These are phyloP conservation scores for Andrena praecox DNA, from an alignment of 2,888 invertebrate genomes.

Conservation along the genomic window DNA sequence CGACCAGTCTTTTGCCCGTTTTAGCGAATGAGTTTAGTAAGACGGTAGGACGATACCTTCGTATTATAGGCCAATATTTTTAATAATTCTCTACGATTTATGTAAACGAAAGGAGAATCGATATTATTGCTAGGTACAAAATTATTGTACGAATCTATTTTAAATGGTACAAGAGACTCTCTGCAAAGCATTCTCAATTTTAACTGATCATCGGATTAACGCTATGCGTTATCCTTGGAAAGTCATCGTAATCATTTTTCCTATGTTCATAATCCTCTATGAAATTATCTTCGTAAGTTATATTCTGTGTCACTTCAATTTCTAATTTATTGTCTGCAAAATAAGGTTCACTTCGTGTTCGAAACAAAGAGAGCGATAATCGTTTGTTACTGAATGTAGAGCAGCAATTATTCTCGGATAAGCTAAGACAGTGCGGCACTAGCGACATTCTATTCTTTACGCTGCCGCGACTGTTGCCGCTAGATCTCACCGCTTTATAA, in stretches of 20 bases:
- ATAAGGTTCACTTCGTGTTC: constrained; percentile 80
- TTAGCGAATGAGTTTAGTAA: constrained; percentile 8
- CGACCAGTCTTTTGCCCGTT: constrained; percentile 21
- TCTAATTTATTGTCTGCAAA: constrained; percentile 77
- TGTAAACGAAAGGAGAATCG: neutral
- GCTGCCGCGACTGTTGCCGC: constrained; percentile 25
- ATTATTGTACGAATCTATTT: constrained; percentile 6
- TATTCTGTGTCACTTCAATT: constrained; percentile 80
- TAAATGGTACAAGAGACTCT: neutral
- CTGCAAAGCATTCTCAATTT: constrained; percentile 16
- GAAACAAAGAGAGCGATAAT: constrained; percentile 73
- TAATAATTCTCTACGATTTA: neutral
- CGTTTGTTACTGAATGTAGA: constrained; percentile 54
- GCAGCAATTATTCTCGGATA: constrained; percentile 70
- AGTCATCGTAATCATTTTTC: constrained; percentile 55
- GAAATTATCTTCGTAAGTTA: constrained; percentile 79
- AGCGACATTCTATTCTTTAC: constrained; percentile 54
- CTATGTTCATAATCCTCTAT: constrained; percentile 74
- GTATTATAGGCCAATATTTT: neutral
- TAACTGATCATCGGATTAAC: constrained; percentile 56
- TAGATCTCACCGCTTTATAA: constrained; percentile 36
- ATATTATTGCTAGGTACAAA: constrained; percentile 12
- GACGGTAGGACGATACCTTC: constrained; percentile 1
- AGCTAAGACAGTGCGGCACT: constrained; percentile 66
- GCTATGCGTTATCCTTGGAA: constrained; percentile 52